Evolutionary conservation across 2,113 vertebrate genomes (phyloP), one percentile per base, ranked within the genome.

Genomic region (Perca flavescens): DNA sequence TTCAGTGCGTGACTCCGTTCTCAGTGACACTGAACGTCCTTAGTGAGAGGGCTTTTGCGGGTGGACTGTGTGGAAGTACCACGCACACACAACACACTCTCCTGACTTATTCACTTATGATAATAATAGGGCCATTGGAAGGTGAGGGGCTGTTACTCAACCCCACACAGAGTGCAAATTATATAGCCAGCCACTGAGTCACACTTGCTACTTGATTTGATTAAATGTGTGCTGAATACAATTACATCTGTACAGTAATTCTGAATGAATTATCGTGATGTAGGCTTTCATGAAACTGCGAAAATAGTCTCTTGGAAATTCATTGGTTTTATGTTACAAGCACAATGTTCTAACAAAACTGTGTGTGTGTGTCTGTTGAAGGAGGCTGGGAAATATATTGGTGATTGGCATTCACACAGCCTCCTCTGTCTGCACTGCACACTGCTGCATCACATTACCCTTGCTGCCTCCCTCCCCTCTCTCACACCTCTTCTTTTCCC

Each of bases 101-200:
- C 14, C 54, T 90, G 85, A 87, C 71, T 92, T 83, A 91, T 69
- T 77, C 63, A 80, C 74, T 85, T 77, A 74, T 36, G 4, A 46
- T 88, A 89, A 88, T 87, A 90, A 81, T 66, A 62, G 14, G 68
- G 65, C 61, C 50, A 46, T 53, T 71, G 43, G 58, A 84, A 80
- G 72, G 47, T 8, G 54, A 84, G 64, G 63, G 68, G 68, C 56
- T 75, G 66, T 85, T 80, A 84, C 79, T 92, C 84, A 84, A 61
- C 63, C 53, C 64, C 58, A 54, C 76, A 52, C 75, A 84, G 64
- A 84, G 60, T 76, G 79, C 46, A 86, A 83, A 89, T 84, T 83
- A 79, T 60, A 87, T 84, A 81, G 62, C 65, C 50, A 52, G 47
- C 34, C 71, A 80, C 36, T 76, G 75, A 81, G 58, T 74, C 43